phyloP scores from a whole-genome alignment of 2,797 vertebrate genomes.

The Distichodus sexfasciatus region DNA sequence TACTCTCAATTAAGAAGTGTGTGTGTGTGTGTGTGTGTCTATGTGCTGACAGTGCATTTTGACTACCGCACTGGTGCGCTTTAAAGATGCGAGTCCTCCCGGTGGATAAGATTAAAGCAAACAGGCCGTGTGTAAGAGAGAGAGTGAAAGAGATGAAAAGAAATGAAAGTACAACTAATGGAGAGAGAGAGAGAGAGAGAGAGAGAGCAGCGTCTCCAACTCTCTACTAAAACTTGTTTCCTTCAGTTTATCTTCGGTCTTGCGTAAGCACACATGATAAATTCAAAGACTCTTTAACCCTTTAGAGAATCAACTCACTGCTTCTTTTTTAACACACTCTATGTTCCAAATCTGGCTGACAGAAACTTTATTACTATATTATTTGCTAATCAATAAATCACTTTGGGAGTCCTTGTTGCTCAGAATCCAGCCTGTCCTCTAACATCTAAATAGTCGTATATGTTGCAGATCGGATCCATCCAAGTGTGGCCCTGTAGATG shows the following conservation, averaged over 20 bases:
- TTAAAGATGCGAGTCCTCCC: no score
- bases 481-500: no score
- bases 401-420: no score
- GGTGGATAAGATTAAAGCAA: slow-evolving; percentile 4
- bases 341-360: no score
- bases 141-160: slow-evolving; percentile 11
- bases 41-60: slow-evolving; percentile 4
- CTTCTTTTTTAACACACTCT: no score
- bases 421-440: no score
- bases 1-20: background rate
- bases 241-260: background rate
- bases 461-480: no score
- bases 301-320: no score
- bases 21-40: background rate
- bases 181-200: background rate
- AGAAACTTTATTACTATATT: no score
- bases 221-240: background rate
- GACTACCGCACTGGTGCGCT: background rate
- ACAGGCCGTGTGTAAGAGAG: background rate
- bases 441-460: no score
- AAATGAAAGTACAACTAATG: background rate
- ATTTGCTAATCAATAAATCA: no score
- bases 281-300: background rate
- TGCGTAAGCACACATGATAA: background rate
- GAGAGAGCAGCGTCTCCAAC: background rate